A percentile compares a stretch with the other conserved stretches of the same genome.
phyloP scores from a whole-genome alignment of 23 tunicate species.

The Phallusia fumigata region DNA sequence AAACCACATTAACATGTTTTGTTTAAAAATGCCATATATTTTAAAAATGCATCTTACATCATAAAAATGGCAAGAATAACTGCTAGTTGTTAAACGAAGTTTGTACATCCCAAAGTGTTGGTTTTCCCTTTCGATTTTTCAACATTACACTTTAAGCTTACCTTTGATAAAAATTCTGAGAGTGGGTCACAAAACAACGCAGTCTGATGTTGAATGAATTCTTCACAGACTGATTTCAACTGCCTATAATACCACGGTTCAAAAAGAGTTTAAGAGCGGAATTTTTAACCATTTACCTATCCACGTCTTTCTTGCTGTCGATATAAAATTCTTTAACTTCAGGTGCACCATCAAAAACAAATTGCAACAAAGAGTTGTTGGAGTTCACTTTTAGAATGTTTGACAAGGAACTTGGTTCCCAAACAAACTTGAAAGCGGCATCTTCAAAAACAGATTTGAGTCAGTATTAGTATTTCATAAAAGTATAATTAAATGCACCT shows the following conservation, averaged over 20 bases:
- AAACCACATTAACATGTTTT: no score
- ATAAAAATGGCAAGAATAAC: not conserved
- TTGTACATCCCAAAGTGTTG: no score
- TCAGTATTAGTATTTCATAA: no score
- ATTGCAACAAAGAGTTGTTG: constrained; percentile 71
- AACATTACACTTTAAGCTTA: not conserved
- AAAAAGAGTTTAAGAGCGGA: not conserved
- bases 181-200: constrained; percentile 15
- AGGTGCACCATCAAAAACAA: constrained; percentile 86
- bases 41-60: no score
- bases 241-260: constrained; percentile 30
- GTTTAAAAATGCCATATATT: no score
- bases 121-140: no score
- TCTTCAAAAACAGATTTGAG: constrained; percentile 14
- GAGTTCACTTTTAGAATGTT: constrained; percentile 71
- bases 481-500: constrained; percentile 18
- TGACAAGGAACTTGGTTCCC: constrained; percentile 47
- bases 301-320: constrained; percentile 97
- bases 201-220: constrained; percentile 82
- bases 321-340: constrained; percentile 94
- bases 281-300: constrained; percentile 35
- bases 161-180: constrained; percentile 39
- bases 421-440: constrained; percentile 59
- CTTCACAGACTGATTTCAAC: constrained; percentile 80
- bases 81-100: not conserved